phyloP scores from a whole-genome alignment of 2,888 invertebrate genomes.

The Philereme transversata region DNA sequence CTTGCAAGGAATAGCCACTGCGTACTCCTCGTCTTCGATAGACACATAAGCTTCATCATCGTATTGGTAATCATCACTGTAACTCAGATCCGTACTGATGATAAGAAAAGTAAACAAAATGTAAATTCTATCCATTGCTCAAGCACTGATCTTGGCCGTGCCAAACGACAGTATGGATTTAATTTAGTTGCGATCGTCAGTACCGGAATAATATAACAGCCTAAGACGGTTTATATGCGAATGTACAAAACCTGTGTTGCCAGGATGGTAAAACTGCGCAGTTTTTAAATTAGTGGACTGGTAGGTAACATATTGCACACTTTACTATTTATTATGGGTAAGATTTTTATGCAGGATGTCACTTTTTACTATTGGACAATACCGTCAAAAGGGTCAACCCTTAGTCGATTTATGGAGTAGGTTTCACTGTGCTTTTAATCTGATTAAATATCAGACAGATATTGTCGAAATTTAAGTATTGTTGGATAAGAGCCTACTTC shows the following conservation, averaged over 20 bases:
- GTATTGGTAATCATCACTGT: constrained; percentile 24
- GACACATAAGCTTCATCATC: constrained; percentile 45
- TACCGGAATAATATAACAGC: constrained; percentile 21
- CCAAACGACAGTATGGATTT: constrained; percentile 38
- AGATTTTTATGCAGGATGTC: no score
- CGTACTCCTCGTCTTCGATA: constrained; percentile 49
- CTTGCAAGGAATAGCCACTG: constrained; percentile 47
- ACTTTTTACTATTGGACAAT: no score
- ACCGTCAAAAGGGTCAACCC: no score
- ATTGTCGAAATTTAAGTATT: no score
- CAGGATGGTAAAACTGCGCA: not conserved
- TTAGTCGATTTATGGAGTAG: no score
- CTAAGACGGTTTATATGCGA: constrained; percentile 21
- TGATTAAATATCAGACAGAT: no score
- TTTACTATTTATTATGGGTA: no score
- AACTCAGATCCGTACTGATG: constrained; percentile 22
- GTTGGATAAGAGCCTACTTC: no score
- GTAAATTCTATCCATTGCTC: constrained; percentile 28
- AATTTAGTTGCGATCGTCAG: constrained; percentile 7
- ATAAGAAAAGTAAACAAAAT: constrained; percentile 26
- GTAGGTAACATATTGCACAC: no score
- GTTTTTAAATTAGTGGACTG: no score
- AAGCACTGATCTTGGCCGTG: constrained; percentile 45
- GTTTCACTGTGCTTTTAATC: no score
- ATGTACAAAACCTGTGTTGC: constrained; percentile 30